Conservation (phyloP, 2,797 vertebrate genomes). For the Todus mexicanus region DNA sequence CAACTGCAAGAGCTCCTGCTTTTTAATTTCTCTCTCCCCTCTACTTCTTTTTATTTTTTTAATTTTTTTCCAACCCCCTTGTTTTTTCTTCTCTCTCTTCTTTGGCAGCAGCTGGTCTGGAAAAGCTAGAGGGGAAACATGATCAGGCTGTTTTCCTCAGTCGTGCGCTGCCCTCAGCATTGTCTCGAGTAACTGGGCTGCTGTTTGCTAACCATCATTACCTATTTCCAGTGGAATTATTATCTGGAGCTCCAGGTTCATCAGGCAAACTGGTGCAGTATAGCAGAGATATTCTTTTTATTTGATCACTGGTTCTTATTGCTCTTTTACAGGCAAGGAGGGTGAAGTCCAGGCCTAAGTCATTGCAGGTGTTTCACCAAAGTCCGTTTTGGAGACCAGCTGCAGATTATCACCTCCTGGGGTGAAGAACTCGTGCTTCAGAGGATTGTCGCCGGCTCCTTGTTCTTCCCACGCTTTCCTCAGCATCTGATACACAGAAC, state of each 20-base stretch:
- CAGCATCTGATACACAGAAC: not conserved
- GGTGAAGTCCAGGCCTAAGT: not conserved
- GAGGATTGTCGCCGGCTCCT: not conserved
- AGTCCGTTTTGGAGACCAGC: not conserved
- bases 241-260: not conserved
- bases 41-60: not conserved
- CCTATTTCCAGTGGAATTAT: not conserved
- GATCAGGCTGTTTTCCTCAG: not conserved
- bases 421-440: not conserved
- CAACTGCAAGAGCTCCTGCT: not conserved
- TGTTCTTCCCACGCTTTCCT: not conserved
- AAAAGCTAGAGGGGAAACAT: not conserved
- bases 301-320: not conserved
- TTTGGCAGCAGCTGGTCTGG: conserved; percentile 2
- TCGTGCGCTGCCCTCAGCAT: fast-evolving
- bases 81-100: not conserved
- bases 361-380: not conserved
- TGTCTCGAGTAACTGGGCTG: not conserved
- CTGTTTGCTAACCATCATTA: not conserved
- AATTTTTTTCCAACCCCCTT: not conserved
- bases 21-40: not conserved
- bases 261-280: not conserved
- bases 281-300: not conserved
- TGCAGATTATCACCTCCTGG: not conserved
- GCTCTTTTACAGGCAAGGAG: not conserved